These are phyloP conservation scores for Odocoileus hemionus DNA, from an alignment of 2,113 vertebrate species.

Conservation along the genomic window DNA sequence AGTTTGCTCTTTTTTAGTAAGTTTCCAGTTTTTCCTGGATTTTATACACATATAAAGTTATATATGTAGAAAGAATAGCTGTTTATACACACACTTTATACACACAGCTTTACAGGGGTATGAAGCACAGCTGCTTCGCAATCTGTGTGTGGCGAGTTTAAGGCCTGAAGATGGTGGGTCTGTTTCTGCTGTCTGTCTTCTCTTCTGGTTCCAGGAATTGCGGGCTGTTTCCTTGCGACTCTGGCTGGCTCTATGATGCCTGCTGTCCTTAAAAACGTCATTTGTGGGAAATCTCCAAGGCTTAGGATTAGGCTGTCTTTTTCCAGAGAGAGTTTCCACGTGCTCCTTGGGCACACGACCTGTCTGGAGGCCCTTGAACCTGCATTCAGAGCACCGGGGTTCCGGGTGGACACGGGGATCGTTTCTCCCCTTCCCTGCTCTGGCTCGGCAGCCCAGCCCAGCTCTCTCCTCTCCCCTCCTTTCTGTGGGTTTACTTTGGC, in stretches of 20 bases:
- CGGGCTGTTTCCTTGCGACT: background rate
- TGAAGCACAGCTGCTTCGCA: background rate
- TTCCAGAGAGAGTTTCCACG: background rate
- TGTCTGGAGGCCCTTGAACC: background rate
- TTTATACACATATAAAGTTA: background rate
- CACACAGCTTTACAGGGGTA: background rate
- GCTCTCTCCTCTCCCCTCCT: background rate
- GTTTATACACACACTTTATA: background rate
- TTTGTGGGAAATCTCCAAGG: background rate
- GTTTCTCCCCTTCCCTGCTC: background rate
- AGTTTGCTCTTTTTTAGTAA: background rate
- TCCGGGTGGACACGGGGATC: background rate
- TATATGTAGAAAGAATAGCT: background rate
- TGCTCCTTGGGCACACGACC: background rate
- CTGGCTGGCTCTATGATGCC: background rate
- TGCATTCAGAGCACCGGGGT: background rate
- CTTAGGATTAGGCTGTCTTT: background rate
- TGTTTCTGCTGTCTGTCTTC: background rate
- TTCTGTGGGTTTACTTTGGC: background rate
- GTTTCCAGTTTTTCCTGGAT: background rate
- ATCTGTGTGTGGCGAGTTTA: too few species aligned
- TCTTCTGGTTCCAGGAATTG: background rate
- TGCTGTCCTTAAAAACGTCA: background rate
- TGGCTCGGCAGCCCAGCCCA: background rate
- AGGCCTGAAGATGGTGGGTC: background rate